Percentiles rank a stretch among this genome's conserved stretches.
Evolutionary conservation across 1,140 invertebrate species (phyloP).

Genomic region (Papilio polytes): DNA sequence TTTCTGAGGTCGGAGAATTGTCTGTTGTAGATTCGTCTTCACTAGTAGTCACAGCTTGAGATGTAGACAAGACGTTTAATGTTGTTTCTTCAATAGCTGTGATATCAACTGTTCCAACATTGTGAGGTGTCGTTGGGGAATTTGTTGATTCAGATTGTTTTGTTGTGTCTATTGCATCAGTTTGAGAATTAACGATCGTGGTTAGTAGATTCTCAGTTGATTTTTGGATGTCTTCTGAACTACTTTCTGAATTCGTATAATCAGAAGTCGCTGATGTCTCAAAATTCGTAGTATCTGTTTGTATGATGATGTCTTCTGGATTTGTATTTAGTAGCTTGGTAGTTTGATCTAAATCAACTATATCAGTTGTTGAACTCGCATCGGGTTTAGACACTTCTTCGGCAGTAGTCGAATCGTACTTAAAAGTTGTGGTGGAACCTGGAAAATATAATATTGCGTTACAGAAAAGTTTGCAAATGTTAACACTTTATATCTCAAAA

Average conservation of each 20-base stretch:
- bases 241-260: not conserved
- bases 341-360: not conserved
- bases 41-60: not conserved
- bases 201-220: not conserved
- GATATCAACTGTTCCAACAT: not conserved
- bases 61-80: not conserved
- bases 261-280: not conserved
- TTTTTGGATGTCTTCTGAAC: not conserved
- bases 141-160: not conserved
- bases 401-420: not conserved
- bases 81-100: not conserved
- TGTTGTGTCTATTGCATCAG: not conserved
- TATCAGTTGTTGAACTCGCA: not conserved
- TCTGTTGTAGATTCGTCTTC: not conserved
- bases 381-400: not conserved
- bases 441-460: not conserved
- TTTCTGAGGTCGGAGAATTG: not conserved
- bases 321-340: not conserved
- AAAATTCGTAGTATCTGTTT: not conserved
- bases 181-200: not conserved
- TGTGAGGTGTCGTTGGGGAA: not conserved
- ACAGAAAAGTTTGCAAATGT: not conserved
- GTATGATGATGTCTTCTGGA: slow-evolving; percentile 2
- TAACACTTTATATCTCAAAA: not conserved
- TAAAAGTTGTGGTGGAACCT: not conserved